Evolutionary conservation across 2,888 invertebrate genomes (phyloP).

Genomic region (Nomada goodeniana): DNA sequence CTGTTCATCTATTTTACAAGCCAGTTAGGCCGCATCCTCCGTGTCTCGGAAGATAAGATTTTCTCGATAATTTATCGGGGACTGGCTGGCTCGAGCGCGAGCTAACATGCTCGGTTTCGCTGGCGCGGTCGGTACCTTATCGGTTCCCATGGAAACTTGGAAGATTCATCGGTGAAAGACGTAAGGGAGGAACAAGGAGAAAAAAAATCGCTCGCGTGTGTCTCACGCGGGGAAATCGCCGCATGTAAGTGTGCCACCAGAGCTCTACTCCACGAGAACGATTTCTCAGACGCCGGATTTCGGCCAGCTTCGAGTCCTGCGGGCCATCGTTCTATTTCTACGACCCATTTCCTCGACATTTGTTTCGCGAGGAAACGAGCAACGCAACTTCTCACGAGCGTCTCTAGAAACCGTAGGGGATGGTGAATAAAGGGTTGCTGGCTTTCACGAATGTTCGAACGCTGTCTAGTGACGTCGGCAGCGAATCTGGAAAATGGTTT

Average conservation of each 20-base stretch:
- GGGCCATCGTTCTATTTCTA: conserved; percentile 61
- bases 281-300: conserved; percentile 69
- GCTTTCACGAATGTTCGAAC: neutral
- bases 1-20: conserved; percentile 55
- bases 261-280: conserved; percentile 29
- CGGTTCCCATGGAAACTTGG: conserved; percentile 51
- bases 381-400: neutral
- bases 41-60: conserved; percentile 49
- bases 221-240: neutral
- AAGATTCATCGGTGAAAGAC: conserved; percentile 51
- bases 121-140: conserved; percentile 58
- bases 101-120: conserved; percentile 54
- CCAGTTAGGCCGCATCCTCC: conserved; percentile 19
- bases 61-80: conserved; percentile 54
- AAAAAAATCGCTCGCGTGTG: conserved; percentile 40
- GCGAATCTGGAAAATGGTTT: neutral
- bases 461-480: neutral
- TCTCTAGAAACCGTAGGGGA: neutral
- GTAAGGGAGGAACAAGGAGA: neutral
- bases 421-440: conserved; percentile 13
- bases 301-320: conserved; percentile 64
- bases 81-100: conserved; percentile 17
- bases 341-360: conserved; percentile 36
- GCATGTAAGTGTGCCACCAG: conserved; percentile 11
- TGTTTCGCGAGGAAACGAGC: conserved; percentile 22